Conservation (phyloP, 2,797 vertebrate genomes). For the Coregonus ussuriensis region DNA sequence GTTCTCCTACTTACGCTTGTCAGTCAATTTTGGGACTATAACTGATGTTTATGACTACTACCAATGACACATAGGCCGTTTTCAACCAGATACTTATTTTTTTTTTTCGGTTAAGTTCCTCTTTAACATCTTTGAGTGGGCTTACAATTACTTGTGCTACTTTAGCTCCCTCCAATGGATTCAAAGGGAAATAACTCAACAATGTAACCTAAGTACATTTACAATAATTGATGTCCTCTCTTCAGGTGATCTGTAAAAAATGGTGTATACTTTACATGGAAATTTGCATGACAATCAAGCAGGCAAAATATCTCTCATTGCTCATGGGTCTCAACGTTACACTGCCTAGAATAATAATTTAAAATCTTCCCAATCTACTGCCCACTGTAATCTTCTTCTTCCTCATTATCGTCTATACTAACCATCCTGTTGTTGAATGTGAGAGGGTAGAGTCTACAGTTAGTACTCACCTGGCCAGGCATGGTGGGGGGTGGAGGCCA, state of each 20-base stretch:
- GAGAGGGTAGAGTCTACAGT: conserved; percentile 7
- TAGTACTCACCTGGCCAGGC: conserved; percentile 90
- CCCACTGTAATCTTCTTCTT: background rate
- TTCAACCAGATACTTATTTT: too few species aligned
- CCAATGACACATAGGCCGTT: too few species aligned
- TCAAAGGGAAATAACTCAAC: background rate
- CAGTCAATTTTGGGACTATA: too few species aligned
- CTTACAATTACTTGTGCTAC: conserved; percentile 27
- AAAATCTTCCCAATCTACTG: background rate
- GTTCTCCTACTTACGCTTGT: too few species aligned
- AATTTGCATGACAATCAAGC: background rate
- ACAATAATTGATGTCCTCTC: background rate
- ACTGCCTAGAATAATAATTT: background rate
- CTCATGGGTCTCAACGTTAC: background rate
- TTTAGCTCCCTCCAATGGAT: conserved; percentile 59
- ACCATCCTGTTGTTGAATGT: background rate
- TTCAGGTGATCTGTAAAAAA: background rate
- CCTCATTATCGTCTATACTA: background rate
- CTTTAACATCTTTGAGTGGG: conserved; percentile 43
- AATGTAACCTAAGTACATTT: conserved; percentile 13
- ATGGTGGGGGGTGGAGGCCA: conserved; percentile 94
- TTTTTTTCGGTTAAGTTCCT: conserved; percentile 32
- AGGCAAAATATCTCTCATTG: conserved; percentile 7
- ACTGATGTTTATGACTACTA: too few species aligned
- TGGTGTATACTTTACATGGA: background rate